Evolutionary conservation across 1,140 invertebrate species (phyloP).

Genomic region (Elymnias hypermnestra): DNA sequence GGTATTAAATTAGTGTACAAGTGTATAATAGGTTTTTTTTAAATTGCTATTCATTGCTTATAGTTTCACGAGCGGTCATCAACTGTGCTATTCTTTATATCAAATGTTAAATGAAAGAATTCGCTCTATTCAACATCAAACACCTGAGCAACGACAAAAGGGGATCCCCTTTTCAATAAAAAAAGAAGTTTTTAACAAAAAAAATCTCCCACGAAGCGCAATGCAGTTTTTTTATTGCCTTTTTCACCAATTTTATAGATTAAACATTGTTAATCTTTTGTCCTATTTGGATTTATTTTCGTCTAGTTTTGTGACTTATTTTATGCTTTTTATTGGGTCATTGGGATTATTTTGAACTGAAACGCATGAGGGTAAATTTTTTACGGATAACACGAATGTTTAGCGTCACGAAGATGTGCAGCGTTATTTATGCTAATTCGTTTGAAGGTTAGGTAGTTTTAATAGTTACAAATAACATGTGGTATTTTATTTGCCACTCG

Average conservation of each 20-base stretch:
- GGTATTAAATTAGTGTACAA: too few relatives aligned
- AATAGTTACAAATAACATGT: too few relatives aligned
- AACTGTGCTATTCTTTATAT: slow-evolving; percentile 10
- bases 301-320: slow-evolving; percentile 12
- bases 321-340: slow-evolving; percentile 19
- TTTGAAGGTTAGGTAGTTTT: too few relatives aligned
- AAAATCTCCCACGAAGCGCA: slow-evolving; percentile 54
- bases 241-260: slow-evolving; percentile 25
- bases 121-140: slow-evolving; percentile 29
- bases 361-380: too few relatives aligned
- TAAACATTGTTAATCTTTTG: slow-evolving; percentile 31
- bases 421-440: too few relatives aligned
- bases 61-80: slow-evolving; percentile 1
- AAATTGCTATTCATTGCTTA: too few relatives aligned
- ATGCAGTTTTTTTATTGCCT: slow-evolving; percentile 44
- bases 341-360: too few relatives aligned
- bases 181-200: slow-evolving; percentile 42
- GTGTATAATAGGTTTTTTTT: too few relatives aligned
- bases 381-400: too few relatives aligned
- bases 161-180: slow-evolving; percentile 45
- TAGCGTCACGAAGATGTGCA: too few relatives aligned
- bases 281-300: slow-evolving; percentile 24
- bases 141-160: slow-evolving; percentile 51
- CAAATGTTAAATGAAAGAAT: slow-evolving; percentile 13
- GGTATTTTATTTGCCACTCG: too few relatives aligned